Evolutionary conservation across 2,797 vertebrate genomes (phyloP).

Genomic region (Cichlasoma orientale): DNA sequence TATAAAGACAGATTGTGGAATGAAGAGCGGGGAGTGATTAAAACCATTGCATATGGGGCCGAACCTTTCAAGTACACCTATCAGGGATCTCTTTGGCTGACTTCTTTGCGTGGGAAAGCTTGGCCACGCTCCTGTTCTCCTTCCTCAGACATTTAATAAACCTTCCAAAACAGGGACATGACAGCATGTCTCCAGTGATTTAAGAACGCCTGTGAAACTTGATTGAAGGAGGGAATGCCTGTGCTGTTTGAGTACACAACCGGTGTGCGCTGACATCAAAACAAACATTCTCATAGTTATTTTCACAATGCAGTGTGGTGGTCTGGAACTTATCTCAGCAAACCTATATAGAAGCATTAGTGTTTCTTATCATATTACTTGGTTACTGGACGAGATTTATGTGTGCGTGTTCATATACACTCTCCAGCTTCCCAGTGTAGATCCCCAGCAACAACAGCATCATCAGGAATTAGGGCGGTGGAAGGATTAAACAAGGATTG

Average conservation of each 20-base stretch:
- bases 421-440: not conserved
- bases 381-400: conserved; percentile 19
- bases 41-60: not conserved
- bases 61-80: conserved; percentile 6
- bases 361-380: not conserved
- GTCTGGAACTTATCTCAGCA: not conserved
- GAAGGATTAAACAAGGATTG: conserved; percentile 26
- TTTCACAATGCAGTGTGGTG: not conserved
- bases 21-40: not conserved
- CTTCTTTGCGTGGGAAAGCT: not conserved
- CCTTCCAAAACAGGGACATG: not conserved
- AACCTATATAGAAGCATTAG: not conserved
- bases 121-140: not conserved
- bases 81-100: not conserved
- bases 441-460: not conserved
- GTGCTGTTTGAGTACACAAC: not conserved
- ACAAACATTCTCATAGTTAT: not conserved
- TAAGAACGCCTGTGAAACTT: not conserved
- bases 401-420: not conserved
- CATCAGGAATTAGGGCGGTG: not conserved
- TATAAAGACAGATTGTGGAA: not conserved
- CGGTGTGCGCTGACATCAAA: not conserved
- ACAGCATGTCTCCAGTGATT: conserved; percentile 1
- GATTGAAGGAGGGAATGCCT: not conserved
- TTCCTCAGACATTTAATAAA: conserved; percentile 13